phyloP scores from a whole-genome alignment of 2,888 invertebrate species.

The Stenotaenia linearis region DNA sequence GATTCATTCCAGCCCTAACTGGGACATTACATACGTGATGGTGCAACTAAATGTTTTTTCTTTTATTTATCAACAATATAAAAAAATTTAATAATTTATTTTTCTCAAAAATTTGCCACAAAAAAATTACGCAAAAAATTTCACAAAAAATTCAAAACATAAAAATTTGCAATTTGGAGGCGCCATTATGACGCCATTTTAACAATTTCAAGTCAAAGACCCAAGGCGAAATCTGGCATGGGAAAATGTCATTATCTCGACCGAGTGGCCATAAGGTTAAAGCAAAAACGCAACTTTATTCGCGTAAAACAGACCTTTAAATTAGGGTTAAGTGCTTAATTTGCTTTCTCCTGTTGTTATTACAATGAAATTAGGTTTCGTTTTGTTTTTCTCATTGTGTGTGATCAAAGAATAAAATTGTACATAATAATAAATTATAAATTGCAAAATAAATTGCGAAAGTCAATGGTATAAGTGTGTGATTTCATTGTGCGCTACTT shows the following conservation, averaged over 20 bases:
- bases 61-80: no score
- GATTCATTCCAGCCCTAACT: background rate
- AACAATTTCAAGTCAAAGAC: background rate
- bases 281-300: background rate
- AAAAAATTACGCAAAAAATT: no score
- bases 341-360: background rate
- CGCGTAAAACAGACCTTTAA: background rate
- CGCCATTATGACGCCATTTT: background rate
- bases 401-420: no score
- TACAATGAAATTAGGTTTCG: background rate
- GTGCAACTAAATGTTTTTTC: background rate
- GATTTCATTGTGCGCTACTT: background rate
- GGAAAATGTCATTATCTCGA: background rate
- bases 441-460: no score
- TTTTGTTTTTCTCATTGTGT: background rate
- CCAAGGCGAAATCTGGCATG: background rate
- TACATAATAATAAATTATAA: no score
- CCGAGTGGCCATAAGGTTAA: background rate
- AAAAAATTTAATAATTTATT: background rate
- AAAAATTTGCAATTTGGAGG: background rate
- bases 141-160: background rate
- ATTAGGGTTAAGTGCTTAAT: background rate
- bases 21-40: background rate
- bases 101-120: background rate
- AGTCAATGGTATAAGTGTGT: background rate